Evolutionary conservation across 2,888 invertebrate species (phyloP).

Genomic region (Congeria kusceri): DNA sequence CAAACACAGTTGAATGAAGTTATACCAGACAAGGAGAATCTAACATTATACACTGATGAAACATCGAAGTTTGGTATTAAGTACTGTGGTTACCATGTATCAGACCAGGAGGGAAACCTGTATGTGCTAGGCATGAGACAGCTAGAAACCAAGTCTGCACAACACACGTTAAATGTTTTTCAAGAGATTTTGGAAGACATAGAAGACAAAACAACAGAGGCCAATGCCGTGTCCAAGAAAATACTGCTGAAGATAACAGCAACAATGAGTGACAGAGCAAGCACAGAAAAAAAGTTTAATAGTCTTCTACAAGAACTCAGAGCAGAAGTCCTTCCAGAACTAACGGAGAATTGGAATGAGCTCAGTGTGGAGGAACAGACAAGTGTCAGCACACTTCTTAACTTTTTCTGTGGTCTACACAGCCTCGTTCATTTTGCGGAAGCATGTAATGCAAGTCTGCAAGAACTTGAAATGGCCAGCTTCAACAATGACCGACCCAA

Average conservation of each 20-base stretch:
- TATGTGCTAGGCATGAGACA: constrained; percentile 29
- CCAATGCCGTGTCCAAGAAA: constrained; percentile 14
- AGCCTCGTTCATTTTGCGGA: constrained; percentile 63
- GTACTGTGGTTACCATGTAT: constrained; percentile 27
- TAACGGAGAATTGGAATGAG: constrained; percentile 46
- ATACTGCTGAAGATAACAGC: constrained; percentile 36
- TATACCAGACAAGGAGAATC: constrained; percentile 18
- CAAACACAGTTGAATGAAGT: constrained; percentile 32
- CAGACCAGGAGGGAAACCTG: constrained; percentile 24
- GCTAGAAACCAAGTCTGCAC: constrained; percentile 16
- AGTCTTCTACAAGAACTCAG: constrained; percentile 49
- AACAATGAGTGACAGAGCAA: constrained; percentile 43
- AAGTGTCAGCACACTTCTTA: constrained; percentile 38
- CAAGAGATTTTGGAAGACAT: constrained; percentile 30
- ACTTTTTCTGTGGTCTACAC: constrained; percentile 69
- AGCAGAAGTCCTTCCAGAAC: constrained; percentile 46
- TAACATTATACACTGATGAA: constrained; percentile 32
- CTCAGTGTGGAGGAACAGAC: constrained; percentile 39
- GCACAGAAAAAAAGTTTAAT: constrained; percentile 51
- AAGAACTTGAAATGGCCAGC: constrained; percentile 10
- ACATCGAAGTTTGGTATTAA: constrained; percentile 33
- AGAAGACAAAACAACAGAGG: constrained; percentile 1
- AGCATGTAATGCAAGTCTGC: constrained; percentile 15
- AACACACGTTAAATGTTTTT: constrained; percentile 15
- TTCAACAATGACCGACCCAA: constrained; percentile 34